These are phyloP conservation scores for Gymnoscelis rufifasciata DNA, from an alignment of 2,888 invertebrate species.

Conservation along the genomic window DNA sequence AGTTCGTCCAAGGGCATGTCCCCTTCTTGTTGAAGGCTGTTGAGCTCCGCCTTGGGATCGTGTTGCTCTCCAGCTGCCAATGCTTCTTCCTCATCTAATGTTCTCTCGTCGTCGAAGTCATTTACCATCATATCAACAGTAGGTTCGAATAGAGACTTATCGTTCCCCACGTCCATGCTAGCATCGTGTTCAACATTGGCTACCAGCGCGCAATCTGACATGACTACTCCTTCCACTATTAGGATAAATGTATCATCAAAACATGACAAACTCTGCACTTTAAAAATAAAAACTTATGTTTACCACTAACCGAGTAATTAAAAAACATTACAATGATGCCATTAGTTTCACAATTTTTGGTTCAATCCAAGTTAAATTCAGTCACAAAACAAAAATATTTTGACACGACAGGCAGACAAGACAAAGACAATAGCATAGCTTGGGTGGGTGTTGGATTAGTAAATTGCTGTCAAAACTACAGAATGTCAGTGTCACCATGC, in stretches of 20 bases:
- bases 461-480: neutral
- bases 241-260: constrained; percentile 52
- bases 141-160: constrained; percentile 89
- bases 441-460: neutral
- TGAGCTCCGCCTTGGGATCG: constrained; percentile 92
- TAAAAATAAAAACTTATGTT: constrained; percentile 35
- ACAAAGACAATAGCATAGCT: neutral
- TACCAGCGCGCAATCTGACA: constrained; percentile 78
- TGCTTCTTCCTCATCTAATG: constrained; percentile 97
- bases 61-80: constrained; percentile 90
- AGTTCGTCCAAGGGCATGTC: constrained; percentile 98
- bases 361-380: constrained; percentile 33
- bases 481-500: neutral
- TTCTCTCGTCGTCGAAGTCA: constrained; percentile 98
- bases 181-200: constrained; percentile 77
- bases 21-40: constrained; percentile 93
- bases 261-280: constrained; percentile 47
- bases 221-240: constrained; percentile 62
- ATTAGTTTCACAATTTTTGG: constrained; percentile 43
- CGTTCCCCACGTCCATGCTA: constrained; percentile 77
- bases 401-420: constrained; percentile 49
- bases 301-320: constrained; percentile 40
- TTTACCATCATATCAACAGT: constrained; percentile 97
- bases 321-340: constrained; percentile 50
- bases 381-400: constrained; percentile 74